Conservation (phyloP, 2,797 vertebrate genomes). For the Alosa sapidissima region DNA sequence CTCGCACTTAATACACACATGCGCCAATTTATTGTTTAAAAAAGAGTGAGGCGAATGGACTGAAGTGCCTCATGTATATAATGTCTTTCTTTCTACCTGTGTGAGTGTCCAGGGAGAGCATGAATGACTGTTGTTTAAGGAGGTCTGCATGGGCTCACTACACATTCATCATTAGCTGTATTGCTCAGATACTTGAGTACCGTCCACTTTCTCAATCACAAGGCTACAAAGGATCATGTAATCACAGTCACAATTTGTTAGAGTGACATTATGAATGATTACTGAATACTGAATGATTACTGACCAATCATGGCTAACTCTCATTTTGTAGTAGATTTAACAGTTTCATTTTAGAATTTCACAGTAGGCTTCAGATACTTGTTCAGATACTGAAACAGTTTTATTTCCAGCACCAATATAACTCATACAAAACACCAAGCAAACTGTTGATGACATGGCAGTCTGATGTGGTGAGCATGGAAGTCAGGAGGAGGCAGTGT, state of each 20-base stretch:
- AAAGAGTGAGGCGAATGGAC: conserved; percentile 50
- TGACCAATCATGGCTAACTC: not conserved
- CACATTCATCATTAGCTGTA: not conserved
- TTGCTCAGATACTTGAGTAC: not conserved
- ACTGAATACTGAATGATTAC: not conserved
- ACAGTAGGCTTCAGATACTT: too few relatives aligned
- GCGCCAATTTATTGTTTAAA: conserved; percentile 61
- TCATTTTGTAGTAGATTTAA: not conserved
- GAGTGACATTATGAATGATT: not conserved
- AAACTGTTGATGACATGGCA: not conserved
- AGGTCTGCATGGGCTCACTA: not conserved
- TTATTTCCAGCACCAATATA: not conserved
- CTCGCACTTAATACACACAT: conserved; percentile 48
- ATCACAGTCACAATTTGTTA: not conserved
- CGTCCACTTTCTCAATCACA: not conserved
- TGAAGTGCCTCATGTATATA: not conserved
- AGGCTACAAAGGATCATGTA: not conserved
- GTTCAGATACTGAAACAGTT: too few relatives aligned
- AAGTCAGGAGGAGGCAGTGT: not conserved
- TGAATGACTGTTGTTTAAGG: not conserved
- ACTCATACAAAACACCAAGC: not conserved
- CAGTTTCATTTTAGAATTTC: too few relatives aligned
- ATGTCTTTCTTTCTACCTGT: not conserved
- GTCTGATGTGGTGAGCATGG: not conserved
- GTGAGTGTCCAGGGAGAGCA: not conserved